phyloP scores from a whole-genome alignment of 1,140 invertebrate genomes.

The Bombus confusus region DNA sequence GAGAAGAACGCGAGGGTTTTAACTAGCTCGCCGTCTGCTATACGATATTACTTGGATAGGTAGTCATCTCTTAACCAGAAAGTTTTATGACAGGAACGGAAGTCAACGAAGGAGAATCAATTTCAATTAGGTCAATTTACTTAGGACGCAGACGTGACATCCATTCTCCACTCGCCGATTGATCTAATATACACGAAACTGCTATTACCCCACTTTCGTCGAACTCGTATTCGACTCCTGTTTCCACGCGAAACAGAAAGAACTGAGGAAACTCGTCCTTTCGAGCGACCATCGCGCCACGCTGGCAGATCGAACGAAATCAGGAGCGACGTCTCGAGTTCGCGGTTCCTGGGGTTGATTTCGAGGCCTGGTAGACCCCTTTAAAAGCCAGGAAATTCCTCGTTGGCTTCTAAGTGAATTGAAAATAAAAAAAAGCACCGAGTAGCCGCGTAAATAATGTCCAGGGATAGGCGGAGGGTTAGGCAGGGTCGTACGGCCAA shows the following conservation, averaged over 20 bases:
- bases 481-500: constrained; percentile 57
- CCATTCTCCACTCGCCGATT: fast-evolving
- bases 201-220: no score
- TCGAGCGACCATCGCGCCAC: not conserved
- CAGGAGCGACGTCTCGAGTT: constrained; percentile 55
- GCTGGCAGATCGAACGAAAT: constrained; percentile 27
- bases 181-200: no score
- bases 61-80: not conserved
- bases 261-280: not conserved
- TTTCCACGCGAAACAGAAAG: not conserved
- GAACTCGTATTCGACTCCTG: no score
- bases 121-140: no score
- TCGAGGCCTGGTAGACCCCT: constrained; percentile 7
- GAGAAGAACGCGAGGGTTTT: not conserved
- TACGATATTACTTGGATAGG: not conserved
- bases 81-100: no score
- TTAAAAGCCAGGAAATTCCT: constrained; percentile 63
- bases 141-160: no score
- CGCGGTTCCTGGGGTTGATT: constrained; percentile 20
- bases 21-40: no score
- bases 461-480: constrained; percentile 37
- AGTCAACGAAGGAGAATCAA: no score
- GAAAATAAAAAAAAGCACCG: constrained; percentile 74
- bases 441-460: constrained; percentile 71
- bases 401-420: constrained; percentile 74